phyloP scores from a whole-genome alignment of 2,888 invertebrate genomes.

The Scaptomyza flava region DNA sequence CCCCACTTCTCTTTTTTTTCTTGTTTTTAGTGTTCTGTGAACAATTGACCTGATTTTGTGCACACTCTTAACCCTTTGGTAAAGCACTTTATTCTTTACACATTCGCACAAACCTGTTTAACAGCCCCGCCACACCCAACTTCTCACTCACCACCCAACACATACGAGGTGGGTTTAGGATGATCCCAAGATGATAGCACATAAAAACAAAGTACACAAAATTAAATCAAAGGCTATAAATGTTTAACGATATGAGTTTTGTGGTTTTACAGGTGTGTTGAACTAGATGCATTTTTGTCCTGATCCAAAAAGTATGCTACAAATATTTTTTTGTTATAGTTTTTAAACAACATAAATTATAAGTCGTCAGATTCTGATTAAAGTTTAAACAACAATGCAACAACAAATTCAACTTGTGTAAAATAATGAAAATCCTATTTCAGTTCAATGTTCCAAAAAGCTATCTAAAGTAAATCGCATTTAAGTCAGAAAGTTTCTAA shows the following conservation, averaged over 20 bases:
- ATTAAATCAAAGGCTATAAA: too few relatives aligned
- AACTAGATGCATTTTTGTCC: too few relatives aligned
- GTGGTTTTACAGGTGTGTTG: background rate
- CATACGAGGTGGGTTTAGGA: constrained; percentile 29
- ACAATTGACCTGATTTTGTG: constrained; percentile 77
- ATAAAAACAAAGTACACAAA: background rate
- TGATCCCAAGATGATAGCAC: background rate
- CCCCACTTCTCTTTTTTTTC: constrained; percentile 45
- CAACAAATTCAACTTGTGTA: background rate
- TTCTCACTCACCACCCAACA: background rate
- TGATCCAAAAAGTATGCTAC: too few relatives aligned
- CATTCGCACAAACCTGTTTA: constrained; percentile 29
- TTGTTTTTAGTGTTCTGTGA: constrained; percentile 52
- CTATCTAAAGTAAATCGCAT: background rate
- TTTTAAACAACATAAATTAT: background rate
- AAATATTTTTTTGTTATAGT: too few relatives aligned
- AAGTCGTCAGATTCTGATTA: background rate
- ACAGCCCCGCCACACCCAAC: background rate
- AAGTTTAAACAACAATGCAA: background rate
- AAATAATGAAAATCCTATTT: background rate
- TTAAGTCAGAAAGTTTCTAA: background rate
- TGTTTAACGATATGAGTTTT: background rate
- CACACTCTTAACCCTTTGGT: constrained; percentile 76
- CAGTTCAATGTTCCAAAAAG: background rate
- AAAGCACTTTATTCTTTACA: constrained; percentile 28